A percentile compares a stretch with the other conserved stretches of the same genome.
Evolutionary conservation across 2,888 invertebrate species (phyloP).

Genomic region (Brassicogethes aeneus): DNA sequence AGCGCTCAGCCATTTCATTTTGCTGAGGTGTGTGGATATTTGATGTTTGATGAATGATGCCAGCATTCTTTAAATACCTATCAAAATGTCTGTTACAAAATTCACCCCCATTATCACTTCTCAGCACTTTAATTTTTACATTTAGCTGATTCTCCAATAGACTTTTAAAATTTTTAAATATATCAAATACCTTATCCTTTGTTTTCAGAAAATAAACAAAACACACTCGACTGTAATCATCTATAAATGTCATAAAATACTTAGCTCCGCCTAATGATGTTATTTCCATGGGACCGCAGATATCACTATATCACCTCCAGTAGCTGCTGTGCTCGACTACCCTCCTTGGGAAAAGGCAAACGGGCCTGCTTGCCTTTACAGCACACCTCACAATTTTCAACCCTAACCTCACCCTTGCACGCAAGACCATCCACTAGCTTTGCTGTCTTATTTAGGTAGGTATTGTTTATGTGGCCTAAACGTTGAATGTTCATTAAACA

Average conservation of each 20-base stretch:
- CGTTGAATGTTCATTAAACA: background rate
- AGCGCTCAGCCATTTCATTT: conserved; percentile 17
- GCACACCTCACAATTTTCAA: background rate
- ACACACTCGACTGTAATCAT: conserved; percentile 19
- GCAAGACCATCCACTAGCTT: conserved; percentile 14
- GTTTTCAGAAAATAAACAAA: conserved; percentile 17
- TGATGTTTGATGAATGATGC: background rate
- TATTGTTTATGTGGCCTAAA: conserved; percentile 7
- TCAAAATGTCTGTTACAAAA: background rate
- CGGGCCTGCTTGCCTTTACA: background rate
- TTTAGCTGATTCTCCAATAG: conserved; percentile 12
- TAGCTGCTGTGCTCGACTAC: background rate
- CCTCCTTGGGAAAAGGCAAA: background rate
- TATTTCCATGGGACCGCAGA: background rate
- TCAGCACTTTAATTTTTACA: background rate
- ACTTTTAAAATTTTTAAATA: conserved; percentile 13
- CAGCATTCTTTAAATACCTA: background rate
- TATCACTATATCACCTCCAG: background rate
- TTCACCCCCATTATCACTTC: background rate
- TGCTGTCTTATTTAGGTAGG: conserved; percentile 4
- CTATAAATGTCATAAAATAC: background rate
- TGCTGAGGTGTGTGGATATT: conserved; percentile 15
- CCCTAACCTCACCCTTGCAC: background rate
- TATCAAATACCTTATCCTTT: conserved; percentile 16
- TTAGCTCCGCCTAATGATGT: background rate